Evolutionary conservation across 2,797 vertebrate species (phyloP), one percentile per base, ranked within the genome.

Genomic region (Austrolebias charrua): DNA sequence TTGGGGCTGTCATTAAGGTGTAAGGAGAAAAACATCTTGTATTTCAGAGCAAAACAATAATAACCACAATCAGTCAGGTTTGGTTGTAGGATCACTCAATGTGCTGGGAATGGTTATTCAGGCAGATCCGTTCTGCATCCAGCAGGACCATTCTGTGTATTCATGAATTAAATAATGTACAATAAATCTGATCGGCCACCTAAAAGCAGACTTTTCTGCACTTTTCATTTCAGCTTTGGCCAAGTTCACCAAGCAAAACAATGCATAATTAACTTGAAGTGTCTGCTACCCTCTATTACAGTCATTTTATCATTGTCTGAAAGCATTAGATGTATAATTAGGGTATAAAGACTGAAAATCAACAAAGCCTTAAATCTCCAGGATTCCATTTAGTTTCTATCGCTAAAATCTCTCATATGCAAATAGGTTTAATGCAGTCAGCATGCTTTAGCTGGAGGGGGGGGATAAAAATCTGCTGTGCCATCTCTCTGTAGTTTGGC

Each of bases 381-480:
- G 80, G 71, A 87, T 86, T 87, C 78, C 79, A 84, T 86, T 89
- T 86, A 79, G 80, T 76, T 79, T 88, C 83, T 89, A 91, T 89
- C 87, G 50, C 85, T 84, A 80, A 88, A 89, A 92, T 84, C 86
- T 88, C 77, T 82, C 85, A 87, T 87, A 91, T 91, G 89, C 86
- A 89, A 90, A 91, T 89, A 53, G 66, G n/a, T 83, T 86, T 89
- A 87, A 90, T 84, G 83, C 85, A 83, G 82, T 87, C 78, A 63
- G 83, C 82, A 80, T 69, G 75, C 69, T 78, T 70, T 75, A 75
- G 83, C 84, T 73, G 14, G 59, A 55, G 66, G 68, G 67, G 67
- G 60, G 50, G 73, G 83, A 77, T 87, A 85, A 75, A 82, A 89
- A 88, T 89, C 87, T 91, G 89, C 89, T 88, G 89, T 75, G 85